These are phyloP conservation scores for Choristoneura fumiferana DNA, from an alignment of 1,140 invertebrate species.

Conservation along the genomic window DNA sequence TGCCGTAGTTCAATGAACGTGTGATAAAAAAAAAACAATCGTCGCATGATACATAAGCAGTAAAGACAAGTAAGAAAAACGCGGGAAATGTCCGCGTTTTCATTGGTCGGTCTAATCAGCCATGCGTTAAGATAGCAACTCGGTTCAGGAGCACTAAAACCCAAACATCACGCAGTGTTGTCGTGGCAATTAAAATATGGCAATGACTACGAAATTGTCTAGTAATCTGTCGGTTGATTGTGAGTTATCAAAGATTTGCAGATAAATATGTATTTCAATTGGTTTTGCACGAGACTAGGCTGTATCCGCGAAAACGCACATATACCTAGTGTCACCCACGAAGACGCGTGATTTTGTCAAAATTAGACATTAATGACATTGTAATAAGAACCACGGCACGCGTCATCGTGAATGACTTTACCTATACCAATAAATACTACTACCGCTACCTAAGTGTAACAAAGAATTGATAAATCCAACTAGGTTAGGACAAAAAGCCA, in stretches of 20 bases:
- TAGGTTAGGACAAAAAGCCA: too few species aligned
- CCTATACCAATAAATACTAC: too few species aligned
- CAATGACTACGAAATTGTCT: constrained; percentile 15
- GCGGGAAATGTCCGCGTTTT: not conserved
- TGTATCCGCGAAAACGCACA: too few species aligned
- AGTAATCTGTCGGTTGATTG: not conserved
- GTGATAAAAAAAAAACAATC: not conserved
- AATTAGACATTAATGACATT: too few species aligned
- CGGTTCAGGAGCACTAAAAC: constrained; percentile 12
- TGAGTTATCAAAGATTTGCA: not conserved
- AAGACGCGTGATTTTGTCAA: too few species aligned
- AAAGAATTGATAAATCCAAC: too few species aligned
- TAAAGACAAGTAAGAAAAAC: constrained; percentile 6
- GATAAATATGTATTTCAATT: not conserved
- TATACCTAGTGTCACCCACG: too few species aligned
- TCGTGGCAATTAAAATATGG: constrained; percentile 12
- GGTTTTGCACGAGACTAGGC: too few species aligned
- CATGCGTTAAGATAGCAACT: constrained; percentile 5
- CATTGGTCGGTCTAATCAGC: constrained; percentile 7
- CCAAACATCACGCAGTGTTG: not conserved
- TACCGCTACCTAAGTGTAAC: too few species aligned
- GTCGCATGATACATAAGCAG: not conserved
- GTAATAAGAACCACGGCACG: too few species aligned
- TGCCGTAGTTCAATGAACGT: constrained; percentile 8
- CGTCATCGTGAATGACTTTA: too few species aligned